A percentile compares a stretch with the other conserved stretches of the same genome.
Evolutionary conservation across 2,888 invertebrate species (phyloP).

Genomic region (Aphidoletes aphidimyza): DNA sequence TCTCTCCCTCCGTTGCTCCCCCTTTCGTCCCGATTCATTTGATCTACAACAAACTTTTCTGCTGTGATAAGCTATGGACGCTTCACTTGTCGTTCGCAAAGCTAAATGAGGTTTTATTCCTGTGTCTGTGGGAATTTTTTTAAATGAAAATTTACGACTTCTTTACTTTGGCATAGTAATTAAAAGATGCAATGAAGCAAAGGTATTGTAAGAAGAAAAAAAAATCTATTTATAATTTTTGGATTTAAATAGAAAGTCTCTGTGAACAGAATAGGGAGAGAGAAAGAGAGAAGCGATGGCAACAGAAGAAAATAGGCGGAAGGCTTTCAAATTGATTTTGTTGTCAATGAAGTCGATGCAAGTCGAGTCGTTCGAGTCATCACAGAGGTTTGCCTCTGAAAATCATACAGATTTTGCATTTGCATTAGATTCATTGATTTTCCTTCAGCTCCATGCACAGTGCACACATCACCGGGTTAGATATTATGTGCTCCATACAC

Average conservation of each 20-base stretch:
- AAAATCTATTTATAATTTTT: not conserved
- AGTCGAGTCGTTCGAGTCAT: too few relatives aligned
- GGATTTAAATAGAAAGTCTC: not conserved
- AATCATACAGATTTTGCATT: not conserved
- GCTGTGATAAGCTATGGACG: not conserved
- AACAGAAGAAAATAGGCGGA: not conserved
- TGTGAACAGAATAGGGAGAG: not conserved
- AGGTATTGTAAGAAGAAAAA: not conserved
- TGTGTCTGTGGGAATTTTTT: not conserved
- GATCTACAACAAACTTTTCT: not conserved
- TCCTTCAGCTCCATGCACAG: not conserved
- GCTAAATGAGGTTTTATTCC: slow-evolving; percentile 20
- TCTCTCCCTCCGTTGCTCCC: not conserved
- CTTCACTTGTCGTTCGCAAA: slow-evolving; percentile 39
- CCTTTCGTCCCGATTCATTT: not conserved
- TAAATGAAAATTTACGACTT: slow-evolving; percentile 32
- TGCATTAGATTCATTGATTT: slow-evolving; percentile 42
- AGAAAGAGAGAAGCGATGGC: not conserved
- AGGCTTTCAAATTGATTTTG: slow-evolving; percentile 1
- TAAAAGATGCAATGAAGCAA: not conserved
- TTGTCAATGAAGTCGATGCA: slow-evolving; percentile 15
- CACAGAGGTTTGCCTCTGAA: too few relatives aligned
- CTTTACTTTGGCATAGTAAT: not conserved
- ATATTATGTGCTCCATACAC: not conserved
- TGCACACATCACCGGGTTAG: not conserved